A percentile compares a stretch with the other conserved stretches of the same genome.
Evolutionary conservation across 2,113 vertebrate genomes (phyloP).

Genomic region (Cygnus buccinator): DNA sequence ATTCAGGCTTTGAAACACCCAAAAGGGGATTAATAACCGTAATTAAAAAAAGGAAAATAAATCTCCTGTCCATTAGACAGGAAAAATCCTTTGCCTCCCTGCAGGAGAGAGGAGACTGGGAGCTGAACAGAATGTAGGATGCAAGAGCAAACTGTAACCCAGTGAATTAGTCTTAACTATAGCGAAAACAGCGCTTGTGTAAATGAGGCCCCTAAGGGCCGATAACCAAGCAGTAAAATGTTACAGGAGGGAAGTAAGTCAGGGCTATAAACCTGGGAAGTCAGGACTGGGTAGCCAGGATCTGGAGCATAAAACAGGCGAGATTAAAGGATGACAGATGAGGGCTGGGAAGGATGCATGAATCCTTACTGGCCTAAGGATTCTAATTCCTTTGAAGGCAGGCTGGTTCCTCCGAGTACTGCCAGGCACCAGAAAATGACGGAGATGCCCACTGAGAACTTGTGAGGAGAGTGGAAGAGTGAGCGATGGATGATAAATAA

Average conservation of each 20-base stretch:
- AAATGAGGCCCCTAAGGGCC: constrained; percentile 69
- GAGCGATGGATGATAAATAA: constrained; percentile 45
- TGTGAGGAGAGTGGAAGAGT: background rate
- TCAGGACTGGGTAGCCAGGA: constrained; percentile 47
- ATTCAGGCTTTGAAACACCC: background rate
- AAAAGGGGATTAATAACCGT: background rate
- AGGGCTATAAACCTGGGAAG: constrained; percentile 62
- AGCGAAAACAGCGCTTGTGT: constrained; percentile 66
- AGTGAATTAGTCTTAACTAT: constrained; percentile 71
- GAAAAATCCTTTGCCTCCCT: background rate
- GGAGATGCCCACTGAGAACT: constrained; percentile 1
- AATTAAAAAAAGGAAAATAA: background rate
- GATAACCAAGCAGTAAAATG: constrained; percentile 64
- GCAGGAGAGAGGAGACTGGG: background rate
- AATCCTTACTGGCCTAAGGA: background rate
- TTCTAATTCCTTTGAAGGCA: background rate
- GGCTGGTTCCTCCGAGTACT: background rate
- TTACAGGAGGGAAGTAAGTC: constrained; percentile 67
- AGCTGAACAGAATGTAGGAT: background rate
- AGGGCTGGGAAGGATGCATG: constrained; percentile 27
- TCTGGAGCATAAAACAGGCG: constrained; percentile 38
- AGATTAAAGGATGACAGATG: constrained; percentile 45
- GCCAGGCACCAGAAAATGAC: background rate
- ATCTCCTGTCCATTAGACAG: background rate
- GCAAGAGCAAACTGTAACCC: constrained; percentile 42